Conservation (phyloP, 2,888 invertebrate genomes). For the Lissocephala sabroskyi region DNA sequence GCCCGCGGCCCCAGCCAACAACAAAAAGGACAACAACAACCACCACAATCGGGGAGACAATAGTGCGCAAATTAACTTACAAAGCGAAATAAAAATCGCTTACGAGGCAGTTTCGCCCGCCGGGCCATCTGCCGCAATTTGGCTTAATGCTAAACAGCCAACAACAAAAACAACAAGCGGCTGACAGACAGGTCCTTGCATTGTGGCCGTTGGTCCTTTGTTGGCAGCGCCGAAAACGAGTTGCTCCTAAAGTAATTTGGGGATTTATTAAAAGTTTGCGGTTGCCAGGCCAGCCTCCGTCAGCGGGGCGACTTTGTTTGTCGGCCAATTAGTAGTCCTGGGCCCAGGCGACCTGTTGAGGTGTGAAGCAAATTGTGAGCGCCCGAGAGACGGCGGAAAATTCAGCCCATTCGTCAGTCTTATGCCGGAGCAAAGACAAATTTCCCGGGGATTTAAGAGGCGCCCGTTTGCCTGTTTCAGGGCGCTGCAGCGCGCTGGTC, state of each 20-base stretch:
- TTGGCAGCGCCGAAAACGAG: constrained; percentile 15
- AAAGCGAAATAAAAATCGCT: constrained; percentile 58
- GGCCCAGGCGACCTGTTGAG: too few relatives aligned
- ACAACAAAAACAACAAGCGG: constrained; percentile 17
- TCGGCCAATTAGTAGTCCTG: not conserved
- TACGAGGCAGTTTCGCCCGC: constrained; percentile 39
- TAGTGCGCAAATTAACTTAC: constrained; percentile 65
- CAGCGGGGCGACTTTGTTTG: not conserved
- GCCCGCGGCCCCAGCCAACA: constrained; percentile 7
- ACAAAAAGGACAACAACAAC: constrained; percentile 10
- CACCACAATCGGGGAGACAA: constrained; percentile 31
- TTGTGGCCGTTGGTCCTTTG: too few relatives aligned
- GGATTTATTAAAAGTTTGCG: constrained; percentile 59
- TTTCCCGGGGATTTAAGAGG: constrained; percentile 20
- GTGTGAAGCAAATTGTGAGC: not conserved
- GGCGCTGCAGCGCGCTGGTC: too few relatives aligned
- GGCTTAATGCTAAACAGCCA: constrained; percentile 34
- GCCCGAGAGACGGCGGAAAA: constrained; percentile 13
- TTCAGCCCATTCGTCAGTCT: too few relatives aligned
- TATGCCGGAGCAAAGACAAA: too few relatives aligned
- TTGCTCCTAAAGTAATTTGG: constrained; percentile 60
- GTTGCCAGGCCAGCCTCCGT: not conserved
- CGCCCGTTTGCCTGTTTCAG: constrained; percentile 48
- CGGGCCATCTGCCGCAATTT: constrained; percentile 48
- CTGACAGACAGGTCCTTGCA: too few relatives aligned